Percentiles rank a stretch among this genome's conserved stretches.
Conservation (phyloP, 2,888 invertebrate genomes). For the Thera britannica region DNA sequence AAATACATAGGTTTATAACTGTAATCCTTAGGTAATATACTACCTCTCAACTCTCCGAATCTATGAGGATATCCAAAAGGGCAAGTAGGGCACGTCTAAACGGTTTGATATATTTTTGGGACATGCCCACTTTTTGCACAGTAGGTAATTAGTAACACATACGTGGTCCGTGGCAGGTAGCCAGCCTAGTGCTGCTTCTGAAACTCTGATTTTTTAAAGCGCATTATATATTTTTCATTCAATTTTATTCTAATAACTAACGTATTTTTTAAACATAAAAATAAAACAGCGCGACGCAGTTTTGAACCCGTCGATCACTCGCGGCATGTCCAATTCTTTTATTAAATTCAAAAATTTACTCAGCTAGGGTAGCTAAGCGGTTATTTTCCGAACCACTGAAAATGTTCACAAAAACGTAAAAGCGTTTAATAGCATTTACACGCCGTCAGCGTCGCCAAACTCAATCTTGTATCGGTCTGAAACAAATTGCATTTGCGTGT, state of each 20-base stretch:
- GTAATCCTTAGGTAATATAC: background rate
- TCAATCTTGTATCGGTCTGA: conserved; percentile 47
- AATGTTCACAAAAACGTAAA: conserved; percentile 32
- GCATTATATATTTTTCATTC: too few relatives aligned
- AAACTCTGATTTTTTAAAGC: background rate
- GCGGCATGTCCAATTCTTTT: background rate
- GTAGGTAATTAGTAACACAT: too few relatives aligned
- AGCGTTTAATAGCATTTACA: conserved; percentile 40
- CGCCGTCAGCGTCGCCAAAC: conserved; percentile 19
- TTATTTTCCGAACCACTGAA: background rate
- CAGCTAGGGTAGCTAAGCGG: background rate
- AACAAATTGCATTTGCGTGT: conserved; percentile 66
- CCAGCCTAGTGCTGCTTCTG: too few relatives aligned
- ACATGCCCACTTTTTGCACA: too few relatives aligned
- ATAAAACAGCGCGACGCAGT: too few relatives aligned
- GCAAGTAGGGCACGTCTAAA: background rate
- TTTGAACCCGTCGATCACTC: too few relatives aligned
- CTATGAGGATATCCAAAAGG: background rate
- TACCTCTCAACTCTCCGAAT: background rate
- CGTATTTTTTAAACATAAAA: too few relatives aligned
- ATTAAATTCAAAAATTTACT: background rate
- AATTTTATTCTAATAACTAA: too few relatives aligned
- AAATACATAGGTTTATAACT: background rate
- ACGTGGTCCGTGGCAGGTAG: too few relatives aligned
- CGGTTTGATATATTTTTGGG: too few relatives aligned